These are phyloP conservation scores for Otis tarda DNA, from an alignment of 2,113 vertebrate species.

Conservation along the genomic window DNA sequence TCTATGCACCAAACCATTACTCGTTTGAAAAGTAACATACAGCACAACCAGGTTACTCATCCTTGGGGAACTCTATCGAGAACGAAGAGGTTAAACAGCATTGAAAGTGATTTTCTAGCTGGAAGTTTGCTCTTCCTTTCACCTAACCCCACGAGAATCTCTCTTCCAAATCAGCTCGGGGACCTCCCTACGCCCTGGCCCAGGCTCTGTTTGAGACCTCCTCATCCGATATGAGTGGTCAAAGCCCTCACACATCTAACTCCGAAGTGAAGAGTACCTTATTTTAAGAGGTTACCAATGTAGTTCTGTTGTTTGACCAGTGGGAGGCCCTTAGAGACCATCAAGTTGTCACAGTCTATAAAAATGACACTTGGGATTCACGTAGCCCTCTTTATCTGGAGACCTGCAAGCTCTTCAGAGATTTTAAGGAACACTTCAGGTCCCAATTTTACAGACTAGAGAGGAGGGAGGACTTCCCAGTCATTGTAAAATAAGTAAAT, in stretches of 20 bases:
- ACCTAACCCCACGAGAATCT: background rate
- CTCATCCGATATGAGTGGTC: rapidly evolving
- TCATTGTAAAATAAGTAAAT: background rate
- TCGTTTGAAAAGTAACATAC: background rate
- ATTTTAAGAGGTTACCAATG: background rate
- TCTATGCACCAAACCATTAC: background rate
- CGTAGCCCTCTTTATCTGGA: background rate
- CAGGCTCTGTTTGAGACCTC: background rate
- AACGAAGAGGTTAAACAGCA: background rate
- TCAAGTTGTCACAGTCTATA: background rate
- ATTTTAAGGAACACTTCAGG: background rate
- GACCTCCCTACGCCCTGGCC: background rate
- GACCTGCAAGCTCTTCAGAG: background rate
- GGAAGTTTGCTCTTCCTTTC: background rate
- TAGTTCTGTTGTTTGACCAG: constrained; percentile 43
- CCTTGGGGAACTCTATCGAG: background rate
- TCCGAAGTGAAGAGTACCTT: background rate
- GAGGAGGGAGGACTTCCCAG: background rate
- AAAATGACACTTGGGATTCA: background rate
- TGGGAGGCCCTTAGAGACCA: constrained; percentile 62
- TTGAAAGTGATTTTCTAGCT: background rate
- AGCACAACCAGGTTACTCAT: background rate
- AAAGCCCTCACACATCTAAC: background rate
- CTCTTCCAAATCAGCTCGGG: background rate
- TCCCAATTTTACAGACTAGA: background rate